A percentile compares a stretch with the other conserved stretches of the same genome.
These are phyloP conservation scores for Malachius bipustulatus DNA, from an alignment of 2,888 invertebrate species.

Conservation along the genomic window DNA sequence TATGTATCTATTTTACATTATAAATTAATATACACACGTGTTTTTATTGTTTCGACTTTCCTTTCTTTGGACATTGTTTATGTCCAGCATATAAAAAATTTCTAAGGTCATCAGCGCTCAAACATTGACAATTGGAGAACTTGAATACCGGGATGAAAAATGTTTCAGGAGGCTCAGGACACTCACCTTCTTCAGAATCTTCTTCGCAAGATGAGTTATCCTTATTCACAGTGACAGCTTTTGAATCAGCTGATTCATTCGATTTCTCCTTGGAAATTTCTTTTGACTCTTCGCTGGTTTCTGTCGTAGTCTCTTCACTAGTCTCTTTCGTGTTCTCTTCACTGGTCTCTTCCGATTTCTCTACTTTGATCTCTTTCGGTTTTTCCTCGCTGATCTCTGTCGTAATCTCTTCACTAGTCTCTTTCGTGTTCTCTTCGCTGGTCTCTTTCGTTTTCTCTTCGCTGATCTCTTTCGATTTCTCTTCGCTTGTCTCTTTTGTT, in stretches of 20 bases:
- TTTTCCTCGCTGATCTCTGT: neutral
- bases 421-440: neutral
- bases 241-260: too few relatives aligned
- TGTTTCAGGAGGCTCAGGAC: constrained; percentile 4
- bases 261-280: too few relatives aligned
- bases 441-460: neutral
- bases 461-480: neutral
- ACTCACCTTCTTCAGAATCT: neutral
- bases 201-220: neutral
- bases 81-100: constrained; percentile 15
- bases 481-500: neutral
- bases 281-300: neutral
- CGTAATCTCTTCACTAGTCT: neutral
- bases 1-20: too few relatives aligned
- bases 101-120: constrained; percentile 18
- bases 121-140: constrained; percentile 16
- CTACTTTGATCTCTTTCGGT: neutral
- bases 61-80: neutral
- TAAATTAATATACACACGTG: too few relatives aligned
- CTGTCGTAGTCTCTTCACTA: neutral
- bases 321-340: neutral
- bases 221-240: too few relatives aligned
- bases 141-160: constrained; percentile 22
- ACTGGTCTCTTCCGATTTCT: constrained; percentile 1
- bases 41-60: too few relatives aligned